These are phyloP conservation scores for Pseudomyrmex dendroicus DNA, from an alignment of 1,140 invertebrate genomes.

Conservation along the genomic window DNA sequence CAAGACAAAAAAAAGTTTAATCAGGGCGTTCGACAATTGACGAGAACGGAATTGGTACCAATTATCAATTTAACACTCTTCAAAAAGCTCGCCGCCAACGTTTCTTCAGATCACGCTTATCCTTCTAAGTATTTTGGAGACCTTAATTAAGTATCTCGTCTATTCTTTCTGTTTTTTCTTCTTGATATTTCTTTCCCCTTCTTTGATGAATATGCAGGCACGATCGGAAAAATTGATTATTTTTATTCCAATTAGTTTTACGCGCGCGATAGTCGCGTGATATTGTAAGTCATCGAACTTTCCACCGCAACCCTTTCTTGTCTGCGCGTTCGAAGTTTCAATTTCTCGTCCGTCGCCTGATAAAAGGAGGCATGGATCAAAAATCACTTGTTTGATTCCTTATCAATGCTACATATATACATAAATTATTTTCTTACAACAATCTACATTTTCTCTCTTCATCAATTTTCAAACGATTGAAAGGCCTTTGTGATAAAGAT, in stretches of 20 bases:
- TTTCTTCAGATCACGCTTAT: conserved; percentile 44
- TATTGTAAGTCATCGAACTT: conserved; percentile 41
- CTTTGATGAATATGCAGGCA: background rate
- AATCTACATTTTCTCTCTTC: background rate
- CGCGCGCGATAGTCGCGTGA: conserved; percentile 18
- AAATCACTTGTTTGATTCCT: conserved; percentile 60
- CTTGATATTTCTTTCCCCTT: background rate
- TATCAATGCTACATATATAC: conserved; percentile 42
- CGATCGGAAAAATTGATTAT: conserved; percentile 14
- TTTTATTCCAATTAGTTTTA: conserved; percentile 46
- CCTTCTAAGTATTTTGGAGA: background rate
- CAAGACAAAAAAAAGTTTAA: conserved; percentile 54
- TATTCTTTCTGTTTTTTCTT: too few relatives aligned
- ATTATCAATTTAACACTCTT: conserved; percentile 72
- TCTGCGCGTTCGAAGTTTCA: conserved; percentile 47
- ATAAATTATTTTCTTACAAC: conserved; percentile 19
- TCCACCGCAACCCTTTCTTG: conserved; percentile 12
- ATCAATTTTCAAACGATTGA: conserved; percentile 15
- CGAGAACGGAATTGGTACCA: conserved; percentile 68
- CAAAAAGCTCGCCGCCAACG: conserved; percentile 63
- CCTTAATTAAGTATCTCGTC: background rate
- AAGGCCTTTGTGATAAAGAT: background rate
- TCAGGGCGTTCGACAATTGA: conserved; percentile 69
- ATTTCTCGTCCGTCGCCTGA: conserved; percentile 47
- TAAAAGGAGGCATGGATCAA: conserved; percentile 40